Evolutionary conservation across 1,140 invertebrate species (phyloP).

Genomic region (Drosophila quadrilineata): DNA sequence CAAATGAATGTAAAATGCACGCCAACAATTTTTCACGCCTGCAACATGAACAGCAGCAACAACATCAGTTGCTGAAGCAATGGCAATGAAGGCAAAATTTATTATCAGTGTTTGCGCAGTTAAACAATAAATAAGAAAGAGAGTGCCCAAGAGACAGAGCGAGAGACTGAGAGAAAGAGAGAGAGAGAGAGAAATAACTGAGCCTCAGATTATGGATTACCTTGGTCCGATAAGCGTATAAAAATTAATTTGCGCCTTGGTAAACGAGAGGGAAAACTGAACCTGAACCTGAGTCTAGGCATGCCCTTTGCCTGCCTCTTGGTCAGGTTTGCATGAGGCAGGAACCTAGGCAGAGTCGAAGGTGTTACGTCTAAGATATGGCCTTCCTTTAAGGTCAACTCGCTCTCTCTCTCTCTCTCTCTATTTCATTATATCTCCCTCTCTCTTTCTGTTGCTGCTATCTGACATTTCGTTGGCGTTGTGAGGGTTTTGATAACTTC

Average conservation of each 20-base stretch:
- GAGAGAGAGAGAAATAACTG: too few species aligned
- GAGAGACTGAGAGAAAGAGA: too few species aligned
- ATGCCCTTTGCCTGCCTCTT: constrained; percentile 15
- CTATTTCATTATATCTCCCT: background rate
- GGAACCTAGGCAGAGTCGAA: background rate
- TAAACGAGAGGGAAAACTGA: background rate
- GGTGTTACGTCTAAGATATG: constrained; percentile 19
- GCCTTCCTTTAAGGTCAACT: constrained; percentile 20
- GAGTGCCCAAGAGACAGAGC: background rate
- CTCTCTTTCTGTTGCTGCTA: background rate
- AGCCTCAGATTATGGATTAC: constrained; percentile 38
- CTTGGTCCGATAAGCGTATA: constrained; percentile 28
- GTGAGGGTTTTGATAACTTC: constrained; percentile 48
- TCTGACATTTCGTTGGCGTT: constrained; percentile 37
- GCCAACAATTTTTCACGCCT: constrained; percentile 50
- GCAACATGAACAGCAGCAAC: constrained; percentile 29
- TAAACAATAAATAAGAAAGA: constrained; percentile 44
- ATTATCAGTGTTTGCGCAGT: constrained; percentile 47
- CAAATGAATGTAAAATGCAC: constrained; percentile 42
- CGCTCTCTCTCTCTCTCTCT: background rate
- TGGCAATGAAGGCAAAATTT: constrained; percentile 34
- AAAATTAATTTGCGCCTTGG: constrained; percentile 40
- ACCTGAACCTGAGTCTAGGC: too few species aligned
- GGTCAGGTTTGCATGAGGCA: background rate
- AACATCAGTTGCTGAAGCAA: background rate